Evolutionary conservation across 2,113 vertebrate genomes (phyloP).

Genomic region (Rana temporaria): DNA sequence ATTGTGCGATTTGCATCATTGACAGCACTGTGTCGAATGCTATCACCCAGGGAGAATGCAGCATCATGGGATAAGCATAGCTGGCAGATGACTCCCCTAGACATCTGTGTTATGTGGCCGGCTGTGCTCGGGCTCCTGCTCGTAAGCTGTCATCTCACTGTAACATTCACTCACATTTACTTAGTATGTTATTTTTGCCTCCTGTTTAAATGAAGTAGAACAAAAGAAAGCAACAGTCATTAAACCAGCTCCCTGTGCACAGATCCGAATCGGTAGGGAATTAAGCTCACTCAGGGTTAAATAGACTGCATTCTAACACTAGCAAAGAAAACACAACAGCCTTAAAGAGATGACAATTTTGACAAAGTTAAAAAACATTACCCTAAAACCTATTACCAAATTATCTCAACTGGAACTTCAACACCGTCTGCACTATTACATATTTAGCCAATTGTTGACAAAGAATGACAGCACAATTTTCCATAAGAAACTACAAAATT

Average conservation of each 20-base stretch:
- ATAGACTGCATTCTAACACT: constrained; percentile 12
- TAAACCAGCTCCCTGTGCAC: constrained; percentile 11
- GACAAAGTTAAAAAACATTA: not conserved
- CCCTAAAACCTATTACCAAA: not conserved
- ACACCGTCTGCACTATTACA: not conserved
- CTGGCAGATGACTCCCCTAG: constrained; percentile 99
- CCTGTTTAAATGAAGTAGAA: constrained; percentile 53
- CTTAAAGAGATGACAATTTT: not conserved
- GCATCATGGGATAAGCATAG: constrained; percentile 94
- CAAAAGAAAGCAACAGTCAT: constrained; percentile 50
- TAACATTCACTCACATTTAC: constrained; percentile 67
- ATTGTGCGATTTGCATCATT: constrained; percentile 96
- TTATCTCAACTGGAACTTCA: not conserved
- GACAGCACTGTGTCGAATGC: constrained; percentile 99
- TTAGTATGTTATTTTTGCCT: constrained; percentile 66
- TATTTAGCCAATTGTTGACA: no score
- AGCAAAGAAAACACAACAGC: constrained; percentile 7
- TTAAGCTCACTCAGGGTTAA: constrained; percentile 6
- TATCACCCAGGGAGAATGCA: constrained; percentile 91
- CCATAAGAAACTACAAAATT: no score
- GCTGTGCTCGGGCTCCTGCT: constrained; percentile 84
- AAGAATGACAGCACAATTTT: no score
- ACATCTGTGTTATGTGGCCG: constrained; percentile 99
- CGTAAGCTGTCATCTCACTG: constrained; percentile 72
- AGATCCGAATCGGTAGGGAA: constrained; percentile 25